Conservation (phyloP, 2,113 vertebrate species). For the western clawed frog (Xenopus tropicalis) region DNA sequence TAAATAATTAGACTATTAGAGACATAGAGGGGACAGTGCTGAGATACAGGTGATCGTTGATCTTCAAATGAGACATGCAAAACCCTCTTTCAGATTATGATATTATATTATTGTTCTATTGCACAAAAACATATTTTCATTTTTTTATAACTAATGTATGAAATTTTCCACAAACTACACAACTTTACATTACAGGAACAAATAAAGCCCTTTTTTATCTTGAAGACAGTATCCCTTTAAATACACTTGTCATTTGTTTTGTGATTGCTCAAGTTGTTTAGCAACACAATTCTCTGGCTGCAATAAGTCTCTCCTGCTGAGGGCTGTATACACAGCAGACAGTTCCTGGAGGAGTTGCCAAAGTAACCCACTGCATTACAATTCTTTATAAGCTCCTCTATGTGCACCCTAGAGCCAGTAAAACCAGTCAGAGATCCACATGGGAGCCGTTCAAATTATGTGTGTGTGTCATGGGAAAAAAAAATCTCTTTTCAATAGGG, state of each 20-base stretch:
- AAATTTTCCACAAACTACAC: no score
- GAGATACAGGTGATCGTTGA: no score
- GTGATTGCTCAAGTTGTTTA: slow-evolving; percentile 21
- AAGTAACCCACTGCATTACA: slow-evolving; percentile 18
- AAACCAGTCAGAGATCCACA: slow-evolving; percentile 25
- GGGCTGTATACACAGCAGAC: neutral
- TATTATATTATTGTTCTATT: no score
- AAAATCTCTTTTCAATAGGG: neutral
- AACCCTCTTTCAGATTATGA: no score
- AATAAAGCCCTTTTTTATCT: no score
- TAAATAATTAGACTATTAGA: no score
- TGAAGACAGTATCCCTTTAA: no score
- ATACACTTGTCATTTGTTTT: neutral
- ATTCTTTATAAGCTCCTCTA: slow-evolving; percentile 10
- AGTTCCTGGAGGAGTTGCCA: slow-evolving; percentile 22
- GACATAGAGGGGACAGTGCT: no score
- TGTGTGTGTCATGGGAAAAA: slow-evolving; percentile 11
- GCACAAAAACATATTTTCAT: no score
- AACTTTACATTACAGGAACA: no score
- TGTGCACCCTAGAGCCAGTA: slow-evolving; percentile 4
- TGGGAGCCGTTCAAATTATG: slow-evolving; percentile 28
- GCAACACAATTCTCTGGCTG: slow-evolving; percentile 26
- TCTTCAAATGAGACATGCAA: no score
- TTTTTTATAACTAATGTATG: no score
- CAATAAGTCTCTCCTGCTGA: slow-evolving; percentile 17